Evolutionary conservation across 2,113 vertebrate genomes (phyloP), one percentile per base, ranked within the genome.

Genomic region (Tachysurus fulvidraco): DNA sequence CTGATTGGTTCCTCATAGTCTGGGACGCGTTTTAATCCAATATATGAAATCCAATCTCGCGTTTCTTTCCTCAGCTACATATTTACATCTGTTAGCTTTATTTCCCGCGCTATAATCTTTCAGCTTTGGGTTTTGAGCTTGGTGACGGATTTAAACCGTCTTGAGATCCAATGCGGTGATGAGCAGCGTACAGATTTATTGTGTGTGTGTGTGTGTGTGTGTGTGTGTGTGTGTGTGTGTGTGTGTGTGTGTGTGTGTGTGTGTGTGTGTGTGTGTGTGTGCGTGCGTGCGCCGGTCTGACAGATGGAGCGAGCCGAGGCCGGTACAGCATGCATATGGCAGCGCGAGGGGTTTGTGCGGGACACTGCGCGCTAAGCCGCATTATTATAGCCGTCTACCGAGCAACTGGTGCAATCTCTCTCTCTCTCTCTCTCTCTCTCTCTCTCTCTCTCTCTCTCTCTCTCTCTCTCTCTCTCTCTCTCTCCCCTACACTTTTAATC

Each of bases 251-350:
- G 67, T 71, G 67, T 19, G 67, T 19, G 67, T 54, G 16, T 44
- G 69, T 73, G 69, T 73, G 69, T 73, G 69, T 77, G 44, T 76
- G 54, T 30, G 76, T 36, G 52, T 36, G 77, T 57, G 52, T 73
- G 69, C 44, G 67, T 71, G 67, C 36, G 67, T 19, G 67, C 36
- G 30, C 16, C 1, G 0, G 77, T 91, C 92, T 92, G 93, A 94
- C 95, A 96, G 95, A 96, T 96, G 95, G 95, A 94, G 91, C 88
- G 91, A 93, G 92, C 92, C 92, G 92, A 89, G 92, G 93, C 92
- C 93, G 92, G 91, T 93, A 93, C 93, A 94, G 90, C 88, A 94
- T 94, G 93, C 95, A 96, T 95, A 95, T 96, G 95, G 93, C 89
- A 88, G 91, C 85, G 88, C 90, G 88, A 88, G 89, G 91, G 92